Evolutionary conservation across 2,797 vertebrate species (phyloP).

Genomic region (Tarsius wallacei): DNA sequence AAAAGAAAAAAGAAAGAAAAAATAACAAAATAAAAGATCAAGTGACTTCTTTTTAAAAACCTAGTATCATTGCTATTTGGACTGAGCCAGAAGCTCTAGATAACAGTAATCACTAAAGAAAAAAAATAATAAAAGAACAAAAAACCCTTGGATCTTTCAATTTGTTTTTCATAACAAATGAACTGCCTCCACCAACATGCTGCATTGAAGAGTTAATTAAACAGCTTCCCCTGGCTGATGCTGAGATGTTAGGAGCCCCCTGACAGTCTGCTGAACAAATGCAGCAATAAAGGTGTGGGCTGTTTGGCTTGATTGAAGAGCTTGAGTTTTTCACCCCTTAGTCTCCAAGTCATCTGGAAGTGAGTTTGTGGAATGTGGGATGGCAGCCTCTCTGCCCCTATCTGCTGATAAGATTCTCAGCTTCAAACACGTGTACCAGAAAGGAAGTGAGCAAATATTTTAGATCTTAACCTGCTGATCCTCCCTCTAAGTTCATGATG

Average conservation of each 20-base stretch:
- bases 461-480: slow-evolving; percentile 70
- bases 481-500: slow-evolving; percentile 65
- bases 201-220: slow-evolving; percentile 90
- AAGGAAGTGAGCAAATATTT: slow-evolving; percentile 85
- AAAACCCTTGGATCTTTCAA: slow-evolving; percentile 28
- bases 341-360: slow-evolving; percentile 89
- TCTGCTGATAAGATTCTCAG: slow-evolving; percentile 88
- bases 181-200: slow-evolving; percentile 85
- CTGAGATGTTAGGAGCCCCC: slow-evolving; percentile 81
- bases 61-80: slow-evolving; percentile 86
- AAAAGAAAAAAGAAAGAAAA: slow-evolving; percentile 35
- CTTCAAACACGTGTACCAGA: slow-evolving; percentile 80
- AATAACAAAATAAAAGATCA: slow-evolving; percentile 75
- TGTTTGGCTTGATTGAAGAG: slow-evolving; percentile 87
- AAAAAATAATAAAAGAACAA: slow-evolving; percentile 70
- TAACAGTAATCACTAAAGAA: slow-evolving; percentile 84
- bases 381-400: slow-evolving; percentile 88
- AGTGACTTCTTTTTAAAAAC: slow-evolving; percentile 77
- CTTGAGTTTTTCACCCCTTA: slow-evolving; percentile 83
- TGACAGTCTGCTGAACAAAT: slow-evolving; percentile 90
- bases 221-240: slow-evolving; percentile 86
- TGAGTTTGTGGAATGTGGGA: slow-evolving; percentile 88
- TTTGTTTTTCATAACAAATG: slow-evolving; percentile 88
- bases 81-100: slow-evolving; percentile 86
- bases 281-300: slow-evolving; percentile 87